Conservation (phyloP, 2,888 invertebrate species). For the Hydraecia micacea region DNA sequence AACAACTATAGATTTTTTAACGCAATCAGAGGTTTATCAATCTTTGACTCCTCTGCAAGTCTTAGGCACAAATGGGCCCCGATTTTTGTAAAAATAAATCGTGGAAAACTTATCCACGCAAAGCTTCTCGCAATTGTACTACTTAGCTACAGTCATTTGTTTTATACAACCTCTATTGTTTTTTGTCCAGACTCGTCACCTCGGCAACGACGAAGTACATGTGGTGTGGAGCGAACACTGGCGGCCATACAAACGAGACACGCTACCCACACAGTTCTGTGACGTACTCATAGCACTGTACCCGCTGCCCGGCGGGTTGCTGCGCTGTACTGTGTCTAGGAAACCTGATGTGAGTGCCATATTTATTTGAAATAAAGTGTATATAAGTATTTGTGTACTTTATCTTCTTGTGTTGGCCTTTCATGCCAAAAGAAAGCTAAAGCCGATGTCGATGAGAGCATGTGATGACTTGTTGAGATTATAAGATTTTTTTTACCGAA, state of each 20-base stretch:
- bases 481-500: background rate
- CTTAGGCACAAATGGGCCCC: background rate
- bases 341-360: slow-evolving; percentile 93
- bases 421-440: background rate
- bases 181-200: slow-evolving; percentile 93
- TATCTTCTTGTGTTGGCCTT: background rate
- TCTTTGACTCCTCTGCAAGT: background rate
- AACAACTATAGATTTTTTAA: background rate
- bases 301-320: slow-evolving; percentile 96
- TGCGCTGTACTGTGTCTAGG: slow-evolving; percentile 96
- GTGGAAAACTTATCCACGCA: background rate
- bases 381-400: background rate
- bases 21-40: background rate
- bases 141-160: background rate
- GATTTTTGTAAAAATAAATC: background rate
- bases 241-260: slow-evolving; percentile 98
- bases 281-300: slow-evolving; percentile 99
- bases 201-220: slow-evolving; percentile 99
- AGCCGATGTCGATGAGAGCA: background rate
- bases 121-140: background rate
- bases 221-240: slow-evolving; percentile 99
- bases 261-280: slow-evolving; percentile 99
- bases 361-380: background rate
- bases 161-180: background rate
- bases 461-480: background rate